Evolutionary conservation across 1,140 invertebrate species (phyloP), one percentile per base, ranked within the genome.

Genomic region (Trigoniulus corallinus): DNA sequence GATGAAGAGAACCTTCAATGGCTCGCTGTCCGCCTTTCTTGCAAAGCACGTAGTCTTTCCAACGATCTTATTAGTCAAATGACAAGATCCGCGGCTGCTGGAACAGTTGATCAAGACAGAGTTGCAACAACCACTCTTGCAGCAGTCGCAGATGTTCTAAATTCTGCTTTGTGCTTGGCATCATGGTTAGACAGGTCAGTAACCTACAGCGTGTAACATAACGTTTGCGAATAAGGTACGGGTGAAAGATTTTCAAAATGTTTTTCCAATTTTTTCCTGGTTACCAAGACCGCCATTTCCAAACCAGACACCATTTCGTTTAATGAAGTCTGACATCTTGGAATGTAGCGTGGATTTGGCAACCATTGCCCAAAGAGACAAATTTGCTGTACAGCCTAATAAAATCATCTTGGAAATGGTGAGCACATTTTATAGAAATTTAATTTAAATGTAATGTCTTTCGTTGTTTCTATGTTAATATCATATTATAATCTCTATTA

Each of bases 1-100:
- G 81, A 88, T 55, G 77, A 83, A 56, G 88, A 94, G 68, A 93
- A 91, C 66, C 69, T 94, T 25, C 88, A 94, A 67, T 76, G 84
- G 53, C 67, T 93, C 53, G 85, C 88, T 1, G 67, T 93, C 48
- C 77, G 83, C 53, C 68, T 94, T 27, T 85, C 84, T 0, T 88
- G 84, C 57, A 79, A 82, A 53, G 82, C 87, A 0, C 75, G 81
- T 25, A 83, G 82, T 61, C 71, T 94, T 27, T 78, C 79, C 60
- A 84, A 84, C 57, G 76, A 80, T 56, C 59, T 82, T 0, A 56
- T 56, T 41, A 34, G 29, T 34, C 29, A 34, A 34, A 34, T 34
- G 15, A 34, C n/a, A 34, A 7, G 29, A 34, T 7, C 29, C 7
- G 15, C 29, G 15, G 29, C 50, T 45, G 3, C 46, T 24, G 18